Percentiles rank a stretch among this genome's conserved stretches.
These are phyloP conservation scores for Echinops telfairi DNA, from an alignment of 2,113 vertebrate genomes.

Conservation along the genomic window DNA sequence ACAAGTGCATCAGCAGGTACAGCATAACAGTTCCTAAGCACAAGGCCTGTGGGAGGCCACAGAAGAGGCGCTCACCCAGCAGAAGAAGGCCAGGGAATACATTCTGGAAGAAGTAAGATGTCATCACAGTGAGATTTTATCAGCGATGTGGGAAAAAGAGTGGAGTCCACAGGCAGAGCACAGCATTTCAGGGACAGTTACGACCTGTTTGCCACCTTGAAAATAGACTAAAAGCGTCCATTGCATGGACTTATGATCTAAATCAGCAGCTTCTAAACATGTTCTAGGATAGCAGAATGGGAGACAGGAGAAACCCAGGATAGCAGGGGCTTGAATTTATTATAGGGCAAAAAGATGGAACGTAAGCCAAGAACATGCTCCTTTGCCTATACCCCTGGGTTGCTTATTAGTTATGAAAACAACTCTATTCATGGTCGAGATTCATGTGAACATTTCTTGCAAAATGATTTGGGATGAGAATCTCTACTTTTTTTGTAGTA, in stretches of 20 bases:
- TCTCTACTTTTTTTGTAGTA: background rate
- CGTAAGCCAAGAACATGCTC: slow-evolving; percentile 12
- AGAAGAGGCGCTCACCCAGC: background rate
- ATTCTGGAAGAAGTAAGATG: background rate
- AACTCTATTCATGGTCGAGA: background rate
- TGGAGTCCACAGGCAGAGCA: background rate
- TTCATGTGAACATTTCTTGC: background rate
- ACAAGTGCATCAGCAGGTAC: background rate
- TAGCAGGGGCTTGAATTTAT: background rate
- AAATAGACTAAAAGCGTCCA: background rate
- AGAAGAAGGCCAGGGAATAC: background rate
- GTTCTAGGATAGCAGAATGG: background rate
- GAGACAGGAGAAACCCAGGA: background rate
- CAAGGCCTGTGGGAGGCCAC: background rate
- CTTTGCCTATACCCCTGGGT: background rate
- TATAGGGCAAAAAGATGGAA: background rate
- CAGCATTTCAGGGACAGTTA: background rate
- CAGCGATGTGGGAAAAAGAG: background rate
- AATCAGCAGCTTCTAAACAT: slow-evolving; percentile 8
- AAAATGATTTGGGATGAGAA: slow-evolving; percentile 34
- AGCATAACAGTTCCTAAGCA: background rate
- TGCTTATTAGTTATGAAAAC: slow-evolving; percentile 11
- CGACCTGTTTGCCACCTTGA: background rate
- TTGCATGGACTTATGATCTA: background rate
- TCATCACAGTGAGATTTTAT: background rate